Base-by-base conservation (phyloP, 2,113 vertebrate species). In the Triplophysa siluroides region DNA sequence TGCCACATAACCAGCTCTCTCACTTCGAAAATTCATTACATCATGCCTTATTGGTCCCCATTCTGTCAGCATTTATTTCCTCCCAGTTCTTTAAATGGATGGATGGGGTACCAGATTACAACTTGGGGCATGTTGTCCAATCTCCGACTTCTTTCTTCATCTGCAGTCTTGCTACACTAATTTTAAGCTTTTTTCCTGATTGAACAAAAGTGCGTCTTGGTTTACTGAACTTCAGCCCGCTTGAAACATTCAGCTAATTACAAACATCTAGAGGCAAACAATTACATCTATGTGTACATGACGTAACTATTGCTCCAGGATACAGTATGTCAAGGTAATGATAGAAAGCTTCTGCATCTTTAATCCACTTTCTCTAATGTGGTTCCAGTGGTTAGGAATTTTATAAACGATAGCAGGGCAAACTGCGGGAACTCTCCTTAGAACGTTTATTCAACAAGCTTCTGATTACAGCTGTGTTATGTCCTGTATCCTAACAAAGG, bases 11-110 rank as follows among this genome's bases (percentile, higher is more conserved):
- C 64, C 45, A 26, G 47, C 65, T 67, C 61, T 76, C 70, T 79
- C 38, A 67, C 61, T 56, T 75, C 76, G 81, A 77, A 78, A 85
- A 85, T 75, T 78, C 66, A 71, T 61, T 68, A 24, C 29, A 61
- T 67, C 66, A 61, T 52, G 71, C 50, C 16, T 33, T 74, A 9
- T 8, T 66, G 45, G 64, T 81, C 29, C n/a, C 45, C 29, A 69
- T 26, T 75, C 81, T 41, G 65, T 76, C 75, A 78, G 29, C 54
- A 47, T 68, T 70, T 10, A 69, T 70, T 81, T 74, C 79, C 76
- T 66, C 68, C 18, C 8, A 73, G 56, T 60, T 41, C 11, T 41
- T 80, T 14, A 24, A 80, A 79, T 21, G 8, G n/a, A 19, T 21
- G 52, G 5, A 33, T 19, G 60, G 21, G 23, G 65, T 60, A 65